These are phyloP conservation scores for Cryptocephalus moraei DNA, from an alignment of 2,888 invertebrate genomes.

Conservation along the genomic window DNA sequence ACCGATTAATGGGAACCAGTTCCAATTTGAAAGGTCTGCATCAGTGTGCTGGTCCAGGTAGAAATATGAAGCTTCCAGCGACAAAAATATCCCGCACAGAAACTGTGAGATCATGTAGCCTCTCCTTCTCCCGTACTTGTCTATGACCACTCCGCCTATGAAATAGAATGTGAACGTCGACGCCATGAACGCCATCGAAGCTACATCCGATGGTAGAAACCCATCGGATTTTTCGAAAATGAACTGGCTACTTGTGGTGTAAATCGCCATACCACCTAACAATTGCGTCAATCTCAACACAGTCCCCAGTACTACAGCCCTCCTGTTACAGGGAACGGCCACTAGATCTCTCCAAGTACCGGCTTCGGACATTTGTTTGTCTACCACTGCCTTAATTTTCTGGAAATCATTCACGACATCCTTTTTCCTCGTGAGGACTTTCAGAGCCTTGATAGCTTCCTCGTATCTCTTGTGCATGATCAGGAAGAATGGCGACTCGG, in stretches of 20 bases:
- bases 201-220: conserved; percentile 12
- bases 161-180: conserved; percentile 13
- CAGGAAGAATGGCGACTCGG: conserved; percentile 41
- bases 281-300: conserved; percentile 27
- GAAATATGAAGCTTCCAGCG: conserved; percentile 18
- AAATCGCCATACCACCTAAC: conserved; percentile 22
- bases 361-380: conserved; percentile 27
- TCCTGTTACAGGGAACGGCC: conserved; percentile 23
- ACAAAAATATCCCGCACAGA: conserved; percentile 14
- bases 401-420: conserved; percentile 22
- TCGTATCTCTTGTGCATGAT: conserved; percentile 19
- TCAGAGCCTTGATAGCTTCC: conserved; percentile 20
- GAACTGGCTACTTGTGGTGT: conserved; percentile 24
- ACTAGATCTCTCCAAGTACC: conserved; percentile 28
- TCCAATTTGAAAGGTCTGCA: conserved; percentile 15
- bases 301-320: conserved; percentile 21
- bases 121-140: conserved; percentile 20
- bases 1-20: conserved; percentile 28
- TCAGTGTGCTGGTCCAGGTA: conserved; percentile 15
- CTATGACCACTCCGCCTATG: conserved; percentile 18
- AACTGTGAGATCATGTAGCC: conserved; percentile 19
- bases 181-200: conserved; percentile 19
- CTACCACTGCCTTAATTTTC: conserved; percentile 20
- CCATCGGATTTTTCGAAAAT: conserved; percentile 29
- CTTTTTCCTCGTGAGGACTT: conserved; percentile 16